Conservation (phyloP, 2,113 vertebrate genomes). For the Prietella phreatophila region DNA sequence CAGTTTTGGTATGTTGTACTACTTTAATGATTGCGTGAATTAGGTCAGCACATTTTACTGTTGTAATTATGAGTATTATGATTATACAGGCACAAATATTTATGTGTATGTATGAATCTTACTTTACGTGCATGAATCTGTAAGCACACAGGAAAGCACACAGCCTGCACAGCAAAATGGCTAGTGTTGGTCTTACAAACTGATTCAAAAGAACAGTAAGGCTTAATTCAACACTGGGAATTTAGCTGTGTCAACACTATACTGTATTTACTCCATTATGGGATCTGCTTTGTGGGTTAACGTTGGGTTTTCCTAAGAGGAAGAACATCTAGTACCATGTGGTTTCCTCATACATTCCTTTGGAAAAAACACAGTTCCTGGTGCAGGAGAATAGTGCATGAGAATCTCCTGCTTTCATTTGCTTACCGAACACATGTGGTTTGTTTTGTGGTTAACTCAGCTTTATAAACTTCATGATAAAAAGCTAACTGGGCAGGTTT, state of each 20-base stretch:
- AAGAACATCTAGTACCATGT: conserved; percentile 1
- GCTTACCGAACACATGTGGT: background rate
- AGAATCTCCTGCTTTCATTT: background rate
- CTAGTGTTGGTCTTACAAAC: background rate
- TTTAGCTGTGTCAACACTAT: background rate
- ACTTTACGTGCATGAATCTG: background rate
- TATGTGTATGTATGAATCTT: background rate
- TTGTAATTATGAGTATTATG: background rate
- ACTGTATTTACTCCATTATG: background rate
- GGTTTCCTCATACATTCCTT: conserved; percentile 12
- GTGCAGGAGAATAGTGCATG: background rate
- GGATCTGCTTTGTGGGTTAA: conserved; percentile 3
- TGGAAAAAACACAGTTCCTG: background rate
- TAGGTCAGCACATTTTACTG: no score
- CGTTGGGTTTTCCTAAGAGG: conserved; percentile 13
- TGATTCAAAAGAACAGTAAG: background rate
- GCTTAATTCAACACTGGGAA: background rate
- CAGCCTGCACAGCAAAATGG: background rate
- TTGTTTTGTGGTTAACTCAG: background rate
- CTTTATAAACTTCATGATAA: background rate
- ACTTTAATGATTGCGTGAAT: no score
- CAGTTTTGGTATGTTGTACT: no score
- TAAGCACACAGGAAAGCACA: background rate
- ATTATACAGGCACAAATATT: background rate
- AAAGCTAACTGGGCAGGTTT: background rate